Evolutionary conservation across 2,797 vertebrate genomes (phyloP).

Genomic region (Craterocephalus amniculus): DNA sequence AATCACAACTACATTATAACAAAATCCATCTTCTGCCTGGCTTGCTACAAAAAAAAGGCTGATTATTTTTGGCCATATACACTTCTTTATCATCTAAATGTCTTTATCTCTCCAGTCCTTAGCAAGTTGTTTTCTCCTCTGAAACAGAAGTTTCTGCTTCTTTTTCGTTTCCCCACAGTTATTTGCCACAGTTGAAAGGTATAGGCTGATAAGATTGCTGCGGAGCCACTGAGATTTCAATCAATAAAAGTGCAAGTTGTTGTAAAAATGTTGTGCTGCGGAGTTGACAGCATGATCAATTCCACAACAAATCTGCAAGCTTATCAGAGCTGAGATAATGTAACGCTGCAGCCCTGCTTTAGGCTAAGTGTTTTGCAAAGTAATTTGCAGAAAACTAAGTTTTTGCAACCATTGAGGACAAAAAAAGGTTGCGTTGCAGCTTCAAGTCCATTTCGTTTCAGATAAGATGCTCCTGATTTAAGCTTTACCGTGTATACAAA

Average conservation of each 20-base stretch:
- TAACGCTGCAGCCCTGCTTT: conserved; percentile 9
- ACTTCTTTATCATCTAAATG: conserved; percentile 4
- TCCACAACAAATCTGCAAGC: conserved; percentile 32
- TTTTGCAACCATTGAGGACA: conserved; percentile 2
- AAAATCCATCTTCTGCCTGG: too few species aligned
- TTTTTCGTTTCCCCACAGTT: conserved; percentile 28
- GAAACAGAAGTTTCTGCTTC: conserved; percentile 27
- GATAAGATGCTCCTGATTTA: conserved; percentile 32
- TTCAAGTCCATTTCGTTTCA: conserved; percentile 9
- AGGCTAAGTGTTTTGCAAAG: conserved; percentile 7
- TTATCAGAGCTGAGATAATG: conserved; percentile 17
- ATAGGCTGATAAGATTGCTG: conserved; percentile 21
- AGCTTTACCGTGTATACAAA: background rate
- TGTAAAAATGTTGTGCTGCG: conserved; percentile 37
- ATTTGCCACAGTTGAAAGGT: conserved; percentile 26
- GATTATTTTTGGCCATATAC: background rate
- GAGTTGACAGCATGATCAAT: conserved; percentile 37
- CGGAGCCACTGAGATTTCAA: conserved; percentile 52
- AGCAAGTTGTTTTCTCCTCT: background rate
- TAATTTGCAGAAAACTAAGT: conserved; percentile 11
- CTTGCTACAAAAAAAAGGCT: too few species aligned
- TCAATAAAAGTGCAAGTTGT: conserved; percentile 43
- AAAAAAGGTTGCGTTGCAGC: background rate
- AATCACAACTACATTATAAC: too few species aligned
- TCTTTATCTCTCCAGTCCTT: background rate